A percentile compares a stretch with the other conserved stretches of the same genome.
phyloP scores from a whole-genome alignment of 2,113 vertebrate species.

The Beaufortia kweichowensis region DNA sequence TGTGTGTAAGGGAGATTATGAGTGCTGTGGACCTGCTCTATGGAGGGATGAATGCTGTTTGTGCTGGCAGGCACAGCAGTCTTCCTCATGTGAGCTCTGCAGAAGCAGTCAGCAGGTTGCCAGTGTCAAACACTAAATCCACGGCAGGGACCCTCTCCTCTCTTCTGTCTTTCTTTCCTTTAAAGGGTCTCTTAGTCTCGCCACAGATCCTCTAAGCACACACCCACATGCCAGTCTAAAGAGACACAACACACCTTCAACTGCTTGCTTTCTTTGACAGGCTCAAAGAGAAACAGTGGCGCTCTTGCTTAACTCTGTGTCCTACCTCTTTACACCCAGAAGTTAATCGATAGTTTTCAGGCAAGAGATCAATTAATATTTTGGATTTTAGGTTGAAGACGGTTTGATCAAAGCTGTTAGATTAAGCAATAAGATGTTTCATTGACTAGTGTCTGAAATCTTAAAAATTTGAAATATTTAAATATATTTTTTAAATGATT shows the following conservation, averaged over 20 bases:
- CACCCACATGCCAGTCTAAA: neutral
- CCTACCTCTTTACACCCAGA: conserved; percentile 5
- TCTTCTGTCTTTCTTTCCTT: conserved; percentile 1
- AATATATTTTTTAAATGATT: too few species aligned
- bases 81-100: conserved; percentile 3
- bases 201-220: neutral
- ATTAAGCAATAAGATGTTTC: neutral
- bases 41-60: conserved; percentile 21
- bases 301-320: neutral
- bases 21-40: neutral
- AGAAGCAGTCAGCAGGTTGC: conserved; percentile 28
- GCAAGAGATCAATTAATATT: conserved; percentile 14
- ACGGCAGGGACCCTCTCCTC: conserved; percentile 9
- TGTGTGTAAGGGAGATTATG: conserved; percentile 15
- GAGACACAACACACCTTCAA: conserved; percentile 27
- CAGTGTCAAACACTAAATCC: conserved; percentile 27
- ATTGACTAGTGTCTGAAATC: neutral
- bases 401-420: conserved; percentile 20
- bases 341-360: conserved; percentile 21
- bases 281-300: conserved; percentile 20
- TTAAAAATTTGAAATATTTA: neutral
- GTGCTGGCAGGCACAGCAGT: conserved; percentile 24
- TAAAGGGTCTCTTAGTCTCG: conserved; percentile 13
- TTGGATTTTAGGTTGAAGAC: neutral
- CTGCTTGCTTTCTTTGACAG: conserved; percentile 23